Evolutionary conservation across 2,888 invertebrate genomes (phyloP), one percentile per base, ranked within the genome.

Genomic region (Meteorus colon): DNA sequence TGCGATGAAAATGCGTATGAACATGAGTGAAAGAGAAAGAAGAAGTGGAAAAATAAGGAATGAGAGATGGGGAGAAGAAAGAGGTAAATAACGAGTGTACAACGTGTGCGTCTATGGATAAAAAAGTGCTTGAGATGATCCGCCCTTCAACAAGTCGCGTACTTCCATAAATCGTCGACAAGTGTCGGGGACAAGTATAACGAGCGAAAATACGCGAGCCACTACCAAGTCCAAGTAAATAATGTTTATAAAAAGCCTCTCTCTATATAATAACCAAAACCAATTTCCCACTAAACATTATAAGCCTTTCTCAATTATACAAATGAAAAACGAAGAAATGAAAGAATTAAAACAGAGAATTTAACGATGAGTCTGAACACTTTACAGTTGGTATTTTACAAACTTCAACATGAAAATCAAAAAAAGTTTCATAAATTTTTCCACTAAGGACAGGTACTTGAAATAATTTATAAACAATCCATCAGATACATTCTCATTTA

Each of bases 121-220:
- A 62, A 62, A 60, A 60, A 60, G 72, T 62, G 41, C 62, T 45
- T 29, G 45, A 48, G 72, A 72, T 72, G 63, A 72, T 72, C 41
- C 72, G 72, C 72, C 72, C 72, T 72, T 72, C 72, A 63, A 48
- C 63, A 34, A 48, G 59, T 59, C 31, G 37, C n/a, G 24, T 62
- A 48, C 48, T 45, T 45, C 63, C 72, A 72, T 72, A 72, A 72
- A 72, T 72, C 72, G 48, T 72, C 62, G 48, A 62, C 72, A 72
- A 72, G 72, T 72, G 72, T 72, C 63, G 62, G 63, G 63, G 72
- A 72, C 72, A 72, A 72, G 72, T 72, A 34, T 55, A 48, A 37
- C 31, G 62, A 72, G 70, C 55, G 70, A 59, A 59, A 29, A 62
- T 62, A 70, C 55, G 70, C 55, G 24, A 70, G 34, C 24, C 59